Conservation (phyloP, 2,113 vertebrate genomes). For the Oreochromis niloticus region DNA sequence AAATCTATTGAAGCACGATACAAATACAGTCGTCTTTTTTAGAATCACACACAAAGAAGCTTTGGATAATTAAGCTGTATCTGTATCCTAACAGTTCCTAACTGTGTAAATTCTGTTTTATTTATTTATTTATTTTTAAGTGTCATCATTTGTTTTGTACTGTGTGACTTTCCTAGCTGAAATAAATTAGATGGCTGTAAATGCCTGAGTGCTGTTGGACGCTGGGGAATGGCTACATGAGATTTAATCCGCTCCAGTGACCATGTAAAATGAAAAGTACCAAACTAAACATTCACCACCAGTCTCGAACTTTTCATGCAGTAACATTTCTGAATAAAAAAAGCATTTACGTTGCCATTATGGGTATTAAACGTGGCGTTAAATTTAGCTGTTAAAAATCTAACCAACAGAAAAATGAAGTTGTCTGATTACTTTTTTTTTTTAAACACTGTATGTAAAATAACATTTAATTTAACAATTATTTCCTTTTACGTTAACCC, state of each 20-base stretch:
- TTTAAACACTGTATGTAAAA: not conserved
- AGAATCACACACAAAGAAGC: not conserved
- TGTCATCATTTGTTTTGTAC: not conserved
- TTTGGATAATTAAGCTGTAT: rapidly evolving
- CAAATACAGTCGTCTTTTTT: not conserved
- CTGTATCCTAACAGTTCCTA: not conserved
- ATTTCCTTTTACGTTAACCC: not conserved
- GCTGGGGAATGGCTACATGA: not conserved
- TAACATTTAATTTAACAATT: not conserved
- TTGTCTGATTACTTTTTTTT: not conserved
- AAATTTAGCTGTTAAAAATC: not conserved
- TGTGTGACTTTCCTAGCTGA: not conserved
- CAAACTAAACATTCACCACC: not conserved
- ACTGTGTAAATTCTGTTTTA: not conserved
- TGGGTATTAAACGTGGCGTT: not conserved
- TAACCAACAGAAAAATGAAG: not conserved
- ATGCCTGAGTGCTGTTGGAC: not conserved
- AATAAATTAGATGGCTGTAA: not conserved
- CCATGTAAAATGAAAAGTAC: not conserved
- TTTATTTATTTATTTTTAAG: not conserved
- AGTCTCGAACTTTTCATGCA: not conserved
- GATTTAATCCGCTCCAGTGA: not conserved
- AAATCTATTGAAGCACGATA: not conserved
- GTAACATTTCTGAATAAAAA: not conserved
- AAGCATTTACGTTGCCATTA: not conserved